Base-by-base conservation (phyloP, 2,888 invertebrate genomes). In the Oscheius sp. region DNA sequence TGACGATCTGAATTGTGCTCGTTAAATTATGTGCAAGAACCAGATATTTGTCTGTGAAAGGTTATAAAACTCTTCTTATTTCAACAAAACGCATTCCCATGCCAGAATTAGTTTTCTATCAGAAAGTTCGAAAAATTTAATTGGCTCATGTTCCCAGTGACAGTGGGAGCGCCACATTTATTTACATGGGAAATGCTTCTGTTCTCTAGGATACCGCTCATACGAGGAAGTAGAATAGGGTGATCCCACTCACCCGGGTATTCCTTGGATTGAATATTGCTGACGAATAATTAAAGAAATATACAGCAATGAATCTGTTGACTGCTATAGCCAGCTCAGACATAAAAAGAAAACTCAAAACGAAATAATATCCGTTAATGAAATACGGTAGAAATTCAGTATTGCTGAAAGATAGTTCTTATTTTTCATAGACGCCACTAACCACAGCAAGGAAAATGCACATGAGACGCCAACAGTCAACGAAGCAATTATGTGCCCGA, bases 281-380 rank as follows among this genome's bases (percentile, higher is more conserved):
- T 13, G 49, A 25, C 21, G 52, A 49, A 6, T 21, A 52, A 1
- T n/a, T 27, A 21, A 16, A 66, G 18, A 27, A 66, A 27, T 18
- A 52, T 0, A 66, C 66, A 13, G 66, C 66, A 27, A 66, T 21
- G 29, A 52, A 66, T 29, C 66, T 2, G 41, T 66, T 66, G 2
- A 66, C 23, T 13, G 66, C 25, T 12, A 66, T 66, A 5, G 49
- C 9, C 25, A 66, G 53, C 25, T 66, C 66, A n/a, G 66, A 49
- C 29, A 49, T 3, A 21, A 66, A 66, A 9, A 66, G 21, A 52
- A 66, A 66, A 27, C 25, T 66, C 1, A 66, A 27, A 21, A 27
- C 25, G 21, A 49, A 66, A 27, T 66, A 66, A 27, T 66, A 66
- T 27, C 66, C 66, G 27, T 66, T 66, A 18, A 66, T 66, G 12